Evolutionary conservation across 2,113 vertebrate species (phyloP).

Genomic region (Tylochromis polylepis): DNA sequence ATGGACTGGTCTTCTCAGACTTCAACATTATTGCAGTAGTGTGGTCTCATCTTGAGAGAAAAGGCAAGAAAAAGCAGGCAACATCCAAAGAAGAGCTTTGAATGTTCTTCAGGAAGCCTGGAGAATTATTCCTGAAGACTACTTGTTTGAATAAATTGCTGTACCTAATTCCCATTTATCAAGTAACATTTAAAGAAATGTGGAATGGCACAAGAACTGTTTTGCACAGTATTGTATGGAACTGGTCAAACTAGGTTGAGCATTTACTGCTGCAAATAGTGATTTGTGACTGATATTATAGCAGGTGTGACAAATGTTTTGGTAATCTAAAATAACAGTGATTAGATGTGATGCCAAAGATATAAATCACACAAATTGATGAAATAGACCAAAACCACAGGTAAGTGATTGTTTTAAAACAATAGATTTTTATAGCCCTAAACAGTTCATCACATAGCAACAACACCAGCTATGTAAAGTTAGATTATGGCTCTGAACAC

Average conservation of each 20-base stretch:
- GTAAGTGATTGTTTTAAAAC: neutral
- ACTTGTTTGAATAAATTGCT: neutral
- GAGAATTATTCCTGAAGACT: neutral
- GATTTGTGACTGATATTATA: neutral
- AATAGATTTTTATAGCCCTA: neutral
- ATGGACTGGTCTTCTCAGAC: neutral
- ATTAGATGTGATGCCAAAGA: neutral
- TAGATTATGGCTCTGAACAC: conserved; percentile 1
- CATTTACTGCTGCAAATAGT: neutral
- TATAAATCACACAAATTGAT: neutral
- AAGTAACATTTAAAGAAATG: neutral
- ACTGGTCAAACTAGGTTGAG: neutral
- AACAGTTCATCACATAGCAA: neutral
- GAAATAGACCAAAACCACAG: neutral
- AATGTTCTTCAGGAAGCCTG: neutral
- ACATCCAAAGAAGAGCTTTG: neutral
- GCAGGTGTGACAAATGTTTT: neutral
- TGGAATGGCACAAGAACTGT: neutral
- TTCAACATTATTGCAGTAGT: too few species aligned
- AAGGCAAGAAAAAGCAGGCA: neutral
- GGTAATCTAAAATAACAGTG: neutral
- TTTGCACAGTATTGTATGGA: neutral
- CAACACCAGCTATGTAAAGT: neutral
- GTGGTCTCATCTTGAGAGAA: neutral
- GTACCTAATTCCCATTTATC: neutral